These are phyloP conservation scores for Sesia apiformis DNA, from an alignment of 2,888 invertebrate genomes.

Conservation along the genomic window DNA sequence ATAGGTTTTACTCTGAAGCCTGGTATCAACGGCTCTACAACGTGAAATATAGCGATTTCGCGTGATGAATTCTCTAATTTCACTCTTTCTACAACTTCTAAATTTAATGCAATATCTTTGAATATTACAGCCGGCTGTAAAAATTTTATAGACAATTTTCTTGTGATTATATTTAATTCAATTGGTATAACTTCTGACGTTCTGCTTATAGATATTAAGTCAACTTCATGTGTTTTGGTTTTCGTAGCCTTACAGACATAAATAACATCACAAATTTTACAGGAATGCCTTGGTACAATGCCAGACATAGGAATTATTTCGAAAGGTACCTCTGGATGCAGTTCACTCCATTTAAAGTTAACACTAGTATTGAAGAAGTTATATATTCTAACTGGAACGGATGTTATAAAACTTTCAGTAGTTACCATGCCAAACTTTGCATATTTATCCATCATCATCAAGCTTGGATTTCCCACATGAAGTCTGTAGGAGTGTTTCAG, in stretches of 20 bases:
- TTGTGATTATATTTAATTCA: slow-evolving; percentile 45
- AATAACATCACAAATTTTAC: slow-evolving; percentile 46
- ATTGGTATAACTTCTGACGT: slow-evolving; percentile 28
- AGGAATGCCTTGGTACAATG: slow-evolving; percentile 36
- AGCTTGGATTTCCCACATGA: slow-evolving; percentile 36
- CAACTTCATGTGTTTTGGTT: slow-evolving; percentile 51
- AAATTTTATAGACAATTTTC: slow-evolving; percentile 58
- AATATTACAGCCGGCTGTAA: slow-evolving; percentile 40
- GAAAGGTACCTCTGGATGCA: slow-evolving; percentile 46
- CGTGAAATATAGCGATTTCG: slow-evolving; percentile 62
- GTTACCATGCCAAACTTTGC: slow-evolving; percentile 66
- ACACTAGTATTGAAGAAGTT: slow-evolving; percentile 50
- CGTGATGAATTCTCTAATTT: slow-evolving; percentile 70
- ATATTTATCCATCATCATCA: slow-evolving; percentile 37
- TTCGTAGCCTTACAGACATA: slow-evolving; percentile 46
- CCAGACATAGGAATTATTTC: slow-evolving; percentile 45
- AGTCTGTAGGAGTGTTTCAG: slow-evolving; percentile 43
- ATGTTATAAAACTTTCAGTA: slow-evolving; percentile 48
- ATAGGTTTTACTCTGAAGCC: slow-evolving; percentile 67
- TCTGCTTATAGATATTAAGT: slow-evolving; percentile 31
- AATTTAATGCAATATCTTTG: slow-evolving; percentile 56
- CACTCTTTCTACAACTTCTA: slow-evolving; percentile 51
- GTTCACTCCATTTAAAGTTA: slow-evolving; percentile 41
- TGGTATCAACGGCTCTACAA: slow-evolving; percentile 61
- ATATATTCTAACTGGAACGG: slow-evolving; percentile 45